Conservation (phyloP, 1,140 invertebrate species). For the Macrosteles quadrilineatus region DNA sequence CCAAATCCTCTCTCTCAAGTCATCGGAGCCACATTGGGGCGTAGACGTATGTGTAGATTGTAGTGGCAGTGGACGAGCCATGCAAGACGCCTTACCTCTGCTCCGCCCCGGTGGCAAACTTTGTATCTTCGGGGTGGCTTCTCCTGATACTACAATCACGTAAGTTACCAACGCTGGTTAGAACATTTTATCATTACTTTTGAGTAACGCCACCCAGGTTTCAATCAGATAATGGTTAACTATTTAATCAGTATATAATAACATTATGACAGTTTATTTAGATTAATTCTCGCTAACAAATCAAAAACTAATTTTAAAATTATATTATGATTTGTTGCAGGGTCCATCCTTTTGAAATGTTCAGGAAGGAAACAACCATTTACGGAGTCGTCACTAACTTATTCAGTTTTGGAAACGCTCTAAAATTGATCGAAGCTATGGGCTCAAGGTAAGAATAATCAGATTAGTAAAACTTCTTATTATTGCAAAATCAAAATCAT, state of each 20-base stretch:
- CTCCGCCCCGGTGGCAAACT: constrained; percentile 56
- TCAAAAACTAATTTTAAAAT: not conserved
- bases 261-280: not conserved
- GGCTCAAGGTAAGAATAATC: not conserved
- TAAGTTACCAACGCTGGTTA: not conserved
- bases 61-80: constrained; percentile 61
- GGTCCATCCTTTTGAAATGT: not conserved
- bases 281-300: not conserved
- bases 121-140: constrained; percentile 59
- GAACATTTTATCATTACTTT: not conserved
- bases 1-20: constrained; percentile 54
- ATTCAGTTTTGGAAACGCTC: not conserved
- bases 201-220: not conserved
- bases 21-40: constrained; percentile 38
- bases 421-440: not conserved
- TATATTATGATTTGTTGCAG: not conserved
- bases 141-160: constrained; percentile 45
- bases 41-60: constrained; percentile 68
- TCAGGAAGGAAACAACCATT: not conserved
- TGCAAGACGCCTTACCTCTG: constrained; percentile 54
- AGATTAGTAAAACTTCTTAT: too few relatives aligned
- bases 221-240: not conserved
- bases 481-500: too few relatives aligned
- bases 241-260: not conserved
- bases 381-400: not conserved